phyloP scores from a whole-genome alignment of 2,888 invertebrate species.

The Arrhopalites spinosus region DNA sequence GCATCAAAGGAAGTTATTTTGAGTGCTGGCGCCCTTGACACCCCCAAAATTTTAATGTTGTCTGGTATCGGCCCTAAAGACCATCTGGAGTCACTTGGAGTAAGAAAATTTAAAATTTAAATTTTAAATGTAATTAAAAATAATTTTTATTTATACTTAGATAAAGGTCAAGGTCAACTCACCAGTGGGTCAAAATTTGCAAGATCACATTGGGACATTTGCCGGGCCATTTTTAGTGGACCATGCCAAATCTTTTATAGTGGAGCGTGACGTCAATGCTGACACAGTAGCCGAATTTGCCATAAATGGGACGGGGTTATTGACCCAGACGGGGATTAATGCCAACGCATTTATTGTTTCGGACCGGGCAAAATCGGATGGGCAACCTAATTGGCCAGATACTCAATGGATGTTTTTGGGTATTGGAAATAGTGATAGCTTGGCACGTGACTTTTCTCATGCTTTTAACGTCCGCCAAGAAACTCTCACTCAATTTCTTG shows the following conservation, averaged over 20 bases:
- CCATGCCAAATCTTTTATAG: constrained; percentile 43
- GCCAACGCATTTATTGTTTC: constrained; percentile 53
- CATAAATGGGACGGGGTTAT: constrained; percentile 48
- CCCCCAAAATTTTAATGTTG: constrained; percentile 38
- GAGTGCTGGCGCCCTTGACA: constrained; percentile 43
- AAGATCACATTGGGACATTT: constrained; percentile 52
- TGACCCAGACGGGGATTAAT: constrained; percentile 40
- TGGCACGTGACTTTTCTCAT: constrained; percentile 42
- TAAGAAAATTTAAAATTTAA: constrained; percentile 3
- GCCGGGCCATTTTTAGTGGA: constrained; percentile 49
- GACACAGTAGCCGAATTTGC: constrained; percentile 39
- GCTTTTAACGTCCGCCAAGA: constrained; percentile 49
- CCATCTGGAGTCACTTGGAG: constrained; percentile 36
- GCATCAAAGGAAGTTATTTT: constrained; percentile 54
- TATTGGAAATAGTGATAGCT: constrained; percentile 40
- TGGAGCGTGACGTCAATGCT: constrained; percentile 40
- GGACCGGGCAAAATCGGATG: constrained; percentile 42
- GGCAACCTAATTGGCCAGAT: constrained; percentile 50
- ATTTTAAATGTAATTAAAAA: background rate
- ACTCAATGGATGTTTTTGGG: constrained; percentile 51
- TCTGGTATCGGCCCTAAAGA: constrained; percentile 34
- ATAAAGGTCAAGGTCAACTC: constrained; percentile 43
- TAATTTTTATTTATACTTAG: constrained; percentile 11
- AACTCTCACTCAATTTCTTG: constrained; percentile 48
- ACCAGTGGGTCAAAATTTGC: constrained; percentile 52